phyloP scores from a whole-genome alignment of 2,797 vertebrate genomes.

The Typhlichthys subterraneus region DNA sequence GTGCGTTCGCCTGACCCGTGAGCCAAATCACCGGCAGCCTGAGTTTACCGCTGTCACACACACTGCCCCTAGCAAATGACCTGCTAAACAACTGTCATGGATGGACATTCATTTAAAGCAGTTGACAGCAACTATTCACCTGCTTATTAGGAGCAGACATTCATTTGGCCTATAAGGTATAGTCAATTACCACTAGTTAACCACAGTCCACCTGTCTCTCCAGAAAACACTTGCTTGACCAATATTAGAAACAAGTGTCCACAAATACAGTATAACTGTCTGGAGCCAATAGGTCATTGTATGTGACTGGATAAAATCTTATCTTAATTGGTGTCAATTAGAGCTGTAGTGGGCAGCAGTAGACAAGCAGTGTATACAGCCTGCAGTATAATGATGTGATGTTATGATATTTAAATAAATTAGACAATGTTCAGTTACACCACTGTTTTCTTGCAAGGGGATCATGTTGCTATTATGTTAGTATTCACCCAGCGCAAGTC shows the following conservation, averaged over 20 bases:
- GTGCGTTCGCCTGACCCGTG: conserved; percentile 67
- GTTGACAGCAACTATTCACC: conserved; percentile 62
- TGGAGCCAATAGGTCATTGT: conserved; percentile 35
- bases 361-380: conserved; percentile 26
- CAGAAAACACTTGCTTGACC: conserved; percentile 25
- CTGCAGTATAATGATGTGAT: conserved; percentile 40
- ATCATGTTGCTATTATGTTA: too few species aligned
- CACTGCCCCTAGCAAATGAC: conserved; percentile 59
- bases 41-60: conserved; percentile 64
- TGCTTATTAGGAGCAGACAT: conserved; percentile 65
- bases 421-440: too few species aligned
- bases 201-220: conserved; percentile 49
- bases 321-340: conserved; percentile 68
- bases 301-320: conserved; percentile 28
- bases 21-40: conserved; percentile 65
- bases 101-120: conserved; percentile 60
- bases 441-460: too few species aligned
- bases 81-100: conserved; percentile 69
- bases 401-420: conserved; percentile 2
- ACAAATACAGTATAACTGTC: conserved; percentile 26
- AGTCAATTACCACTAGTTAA: conserved; percentile 64
- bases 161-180: conserved; percentile 53
- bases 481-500: too few species aligned
- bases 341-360: conserved; percentile 17
- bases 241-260: conserved; percentile 26